phyloP scores from a whole-genome alignment of 2,113 vertebrate species.

The Dasyornis broadbenti region DNA sequence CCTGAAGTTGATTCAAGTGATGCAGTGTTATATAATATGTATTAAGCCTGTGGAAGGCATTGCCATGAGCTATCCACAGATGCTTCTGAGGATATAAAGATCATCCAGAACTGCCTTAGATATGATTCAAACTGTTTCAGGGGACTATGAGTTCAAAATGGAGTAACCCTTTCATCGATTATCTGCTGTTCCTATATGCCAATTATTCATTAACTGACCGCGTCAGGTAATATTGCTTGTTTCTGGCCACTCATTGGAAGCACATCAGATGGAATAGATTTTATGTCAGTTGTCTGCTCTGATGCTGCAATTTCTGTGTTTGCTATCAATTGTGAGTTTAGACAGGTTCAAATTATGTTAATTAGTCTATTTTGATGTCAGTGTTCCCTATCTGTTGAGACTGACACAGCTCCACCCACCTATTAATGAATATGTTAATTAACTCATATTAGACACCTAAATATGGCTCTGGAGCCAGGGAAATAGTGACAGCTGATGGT shows the following conservation, averaged over 20 bases:
- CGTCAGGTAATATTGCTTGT: neutral
- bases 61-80: neutral
- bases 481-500: slow-evolving; percentile 31
- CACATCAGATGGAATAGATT: neutral
- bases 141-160: neutral
- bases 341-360: neutral
- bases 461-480: neutral
- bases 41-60: neutral
- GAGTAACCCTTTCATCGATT: neutral
- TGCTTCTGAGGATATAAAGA: neutral
- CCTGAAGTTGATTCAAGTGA: neutral
- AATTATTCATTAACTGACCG: neutral
- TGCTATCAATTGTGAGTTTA: neutral
- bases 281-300: neutral
- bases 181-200: neutral
- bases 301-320: neutral
- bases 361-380: slow-evolving; percentile 12
- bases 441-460: neutral
- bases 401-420: neutral
- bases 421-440: slow-evolving; percentile 43
- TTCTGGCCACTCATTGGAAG: neutral
- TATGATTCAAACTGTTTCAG: neutral
- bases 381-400: neutral
- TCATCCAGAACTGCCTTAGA: neutral
- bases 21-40: neutral